These are phyloP conservation scores for Cebus imitator DNA, from an alignment of 2,113 vertebrate species.

Conservation along the genomic window DNA sequence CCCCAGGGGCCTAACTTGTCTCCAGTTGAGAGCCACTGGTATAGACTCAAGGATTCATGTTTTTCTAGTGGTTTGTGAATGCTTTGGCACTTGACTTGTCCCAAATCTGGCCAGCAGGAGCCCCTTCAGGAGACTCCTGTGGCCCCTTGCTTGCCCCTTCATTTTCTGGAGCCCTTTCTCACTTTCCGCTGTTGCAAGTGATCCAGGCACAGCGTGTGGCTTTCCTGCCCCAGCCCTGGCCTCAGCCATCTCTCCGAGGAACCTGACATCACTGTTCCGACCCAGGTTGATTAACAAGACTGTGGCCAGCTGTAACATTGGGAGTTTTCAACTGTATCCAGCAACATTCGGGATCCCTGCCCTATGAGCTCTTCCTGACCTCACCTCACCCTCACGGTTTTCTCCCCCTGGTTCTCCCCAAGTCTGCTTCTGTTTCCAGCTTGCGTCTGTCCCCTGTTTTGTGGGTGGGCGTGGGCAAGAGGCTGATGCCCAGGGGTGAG, in stretches of 20 bases:
- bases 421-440: not conserved
- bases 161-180: not conserved
- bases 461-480: too few species aligned
- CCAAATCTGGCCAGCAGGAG: not conserved
- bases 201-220: not conserved
- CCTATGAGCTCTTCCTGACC: not conserved
- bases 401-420: not conserved
- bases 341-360: rapidly evolving
- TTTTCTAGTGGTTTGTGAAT: not conserved
- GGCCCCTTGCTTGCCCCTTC: not conserved
- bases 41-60: not conserved
- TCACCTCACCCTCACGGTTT: not conserved
- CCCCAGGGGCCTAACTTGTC: too few species aligned
- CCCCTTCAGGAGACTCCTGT: not conserved
- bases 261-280: not conserved
- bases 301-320: not conserved
- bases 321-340: not conserved
- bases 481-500: not conserved
- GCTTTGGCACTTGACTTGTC: not conserved
- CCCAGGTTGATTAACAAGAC: not conserved
- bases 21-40: not conserved
- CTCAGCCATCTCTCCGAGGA: not conserved
- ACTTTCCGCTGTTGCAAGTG: not conserved
- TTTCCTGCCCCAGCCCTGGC: not conserved
- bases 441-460: not conserved